These are phyloP conservation scores for Subacronicta megacephala DNA, from an alignment of 2,888 invertebrate genomes.

Conservation along the genomic window DNA sequence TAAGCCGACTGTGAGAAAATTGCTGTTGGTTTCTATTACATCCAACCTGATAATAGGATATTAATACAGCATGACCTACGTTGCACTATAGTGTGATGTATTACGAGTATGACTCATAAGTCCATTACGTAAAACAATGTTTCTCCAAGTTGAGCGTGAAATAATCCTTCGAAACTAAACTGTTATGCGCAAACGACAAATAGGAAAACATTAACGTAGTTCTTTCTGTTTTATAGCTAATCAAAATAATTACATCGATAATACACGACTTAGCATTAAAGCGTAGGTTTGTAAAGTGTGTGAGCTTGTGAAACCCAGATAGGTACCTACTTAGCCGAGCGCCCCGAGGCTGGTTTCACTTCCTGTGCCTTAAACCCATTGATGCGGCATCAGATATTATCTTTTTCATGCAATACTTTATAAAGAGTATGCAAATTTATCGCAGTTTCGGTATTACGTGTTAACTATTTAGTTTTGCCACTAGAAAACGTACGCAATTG, in stretches of 20 bases:
- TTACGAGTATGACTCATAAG: constrained; percentile 53
- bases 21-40: constrained; percentile 28
- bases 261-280: constrained; percentile 17
- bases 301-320: constrained; percentile 60
- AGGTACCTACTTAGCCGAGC: constrained; percentile 51
- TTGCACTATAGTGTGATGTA: constrained; percentile 40
- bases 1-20: constrained; percentile 47
- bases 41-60: constrained; percentile 45
- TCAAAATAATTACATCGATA: constrained; percentile 29
- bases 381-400: constrained; percentile 55
- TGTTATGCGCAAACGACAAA: constrained; percentile 24
- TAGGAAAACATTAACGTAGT: constrained; percentile 19
- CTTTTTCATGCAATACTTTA: constrained; percentile 41
- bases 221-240: constrained; percentile 25
- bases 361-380: constrained; percentile 69
- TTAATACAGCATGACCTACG: constrained; percentile 48
- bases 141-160: constrained; percentile 50
- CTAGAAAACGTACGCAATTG: constrained; percentile 10
- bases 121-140: constrained; percentile 55
- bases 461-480: constrained; percentile 8
- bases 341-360: constrained; percentile 69
- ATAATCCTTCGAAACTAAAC: constrained; percentile 38
- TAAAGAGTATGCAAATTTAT: constrained; percentile 17
- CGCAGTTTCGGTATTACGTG: constrained; percentile 6
- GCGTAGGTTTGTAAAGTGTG: constrained; percentile 50